Percentiles rank a stretch among this genome's conserved stretches.
These are phyloP conservation scores for Gymnothorax javanicus DNA, from an alignment of 2,797 vertebrate species.

Conservation along the genomic window DNA sequence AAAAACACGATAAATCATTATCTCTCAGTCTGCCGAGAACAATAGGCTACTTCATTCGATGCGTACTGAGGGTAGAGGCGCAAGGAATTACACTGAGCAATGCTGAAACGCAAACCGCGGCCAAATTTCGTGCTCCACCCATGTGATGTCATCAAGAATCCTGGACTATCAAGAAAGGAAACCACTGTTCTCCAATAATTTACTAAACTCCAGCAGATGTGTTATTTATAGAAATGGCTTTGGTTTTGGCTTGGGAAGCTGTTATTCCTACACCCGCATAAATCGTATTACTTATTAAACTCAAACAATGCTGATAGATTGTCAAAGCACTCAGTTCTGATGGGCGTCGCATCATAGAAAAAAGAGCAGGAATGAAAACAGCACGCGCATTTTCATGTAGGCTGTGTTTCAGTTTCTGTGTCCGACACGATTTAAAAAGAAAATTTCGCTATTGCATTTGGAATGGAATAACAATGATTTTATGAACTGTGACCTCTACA, in stretches of 20 bases:
- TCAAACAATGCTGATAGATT: not conserved
- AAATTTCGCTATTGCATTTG: not conserved
- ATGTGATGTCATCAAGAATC: not conserved
- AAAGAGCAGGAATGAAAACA: not conserved
- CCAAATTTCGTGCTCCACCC: not conserved
- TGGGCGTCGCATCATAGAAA: not conserved
- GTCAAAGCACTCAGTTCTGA: not conserved
- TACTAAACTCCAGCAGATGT: constrained; percentile 55
- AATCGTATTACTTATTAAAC: constrained; percentile 42
- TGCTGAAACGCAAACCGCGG: not conserved
- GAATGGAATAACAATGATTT: no score
- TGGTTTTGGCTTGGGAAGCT: constrained; percentile 69
- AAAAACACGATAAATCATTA: not conserved
- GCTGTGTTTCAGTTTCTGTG: not conserved
- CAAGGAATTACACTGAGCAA: not conserved
- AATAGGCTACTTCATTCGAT: not conserved
- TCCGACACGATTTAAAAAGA: not conserved
- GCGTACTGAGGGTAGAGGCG: not conserved
- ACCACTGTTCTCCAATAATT: not conserved
- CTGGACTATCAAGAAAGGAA: constrained; percentile 15
- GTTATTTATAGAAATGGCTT: constrained; percentile 58
- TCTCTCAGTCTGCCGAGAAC: not conserved
- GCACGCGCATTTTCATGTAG: not conserved
- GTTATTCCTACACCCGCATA: constrained; percentile 4
- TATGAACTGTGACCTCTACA: no score